These are phyloP conservation scores for Peucedramus taeniatus DNA, from an alignment of 2,113 vertebrate species.

Conservation along the genomic window DNA sequence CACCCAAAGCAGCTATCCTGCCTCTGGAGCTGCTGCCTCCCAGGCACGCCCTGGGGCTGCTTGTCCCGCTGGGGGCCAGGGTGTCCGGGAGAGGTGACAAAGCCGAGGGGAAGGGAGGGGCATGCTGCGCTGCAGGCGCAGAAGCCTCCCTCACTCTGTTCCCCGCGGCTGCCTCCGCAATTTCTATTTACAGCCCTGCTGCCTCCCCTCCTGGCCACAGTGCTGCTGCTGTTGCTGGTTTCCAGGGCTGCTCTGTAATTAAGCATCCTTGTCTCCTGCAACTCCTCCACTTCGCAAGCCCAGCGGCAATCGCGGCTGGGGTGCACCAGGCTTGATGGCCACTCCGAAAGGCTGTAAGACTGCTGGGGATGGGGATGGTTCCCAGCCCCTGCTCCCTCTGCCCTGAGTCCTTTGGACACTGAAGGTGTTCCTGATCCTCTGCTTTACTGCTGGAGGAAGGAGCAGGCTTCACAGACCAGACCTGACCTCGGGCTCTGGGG, in stretches of 20 bases:
- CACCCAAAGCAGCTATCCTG: background rate
- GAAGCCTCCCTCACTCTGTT: constrained; percentile 36
- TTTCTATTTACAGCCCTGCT: constrained; percentile 71
- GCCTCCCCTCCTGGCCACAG: constrained; percentile 56
- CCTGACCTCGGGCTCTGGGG: background rate
- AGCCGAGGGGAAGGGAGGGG: background rate
- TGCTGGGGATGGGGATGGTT: background rate
- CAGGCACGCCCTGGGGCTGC: background rate
- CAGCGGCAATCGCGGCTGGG: background rate
- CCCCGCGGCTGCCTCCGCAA: constrained; percentile 43
- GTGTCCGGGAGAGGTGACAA: background rate
- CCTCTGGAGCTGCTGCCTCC: background rate
- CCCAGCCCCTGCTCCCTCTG: background rate
- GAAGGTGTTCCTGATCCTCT: background rate
- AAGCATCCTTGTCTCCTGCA: constrained; percentile 45
- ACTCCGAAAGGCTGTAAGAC: fast-evolving
- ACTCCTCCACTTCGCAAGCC: background rate
- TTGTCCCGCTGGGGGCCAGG: background rate
- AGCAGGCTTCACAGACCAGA: background rate
- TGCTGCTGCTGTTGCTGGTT: constrained; percentile 52
- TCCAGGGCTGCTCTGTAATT: constrained; percentile 61
- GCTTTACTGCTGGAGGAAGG: background rate
- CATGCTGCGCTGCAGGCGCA: background rate
- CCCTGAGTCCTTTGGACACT: fast-evolving
- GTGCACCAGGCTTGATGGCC: fast-evolving